phyloP scores from a whole-genome alignment of 2,797 vertebrate species.

The Paratrypauchen microcephalus region DNA sequence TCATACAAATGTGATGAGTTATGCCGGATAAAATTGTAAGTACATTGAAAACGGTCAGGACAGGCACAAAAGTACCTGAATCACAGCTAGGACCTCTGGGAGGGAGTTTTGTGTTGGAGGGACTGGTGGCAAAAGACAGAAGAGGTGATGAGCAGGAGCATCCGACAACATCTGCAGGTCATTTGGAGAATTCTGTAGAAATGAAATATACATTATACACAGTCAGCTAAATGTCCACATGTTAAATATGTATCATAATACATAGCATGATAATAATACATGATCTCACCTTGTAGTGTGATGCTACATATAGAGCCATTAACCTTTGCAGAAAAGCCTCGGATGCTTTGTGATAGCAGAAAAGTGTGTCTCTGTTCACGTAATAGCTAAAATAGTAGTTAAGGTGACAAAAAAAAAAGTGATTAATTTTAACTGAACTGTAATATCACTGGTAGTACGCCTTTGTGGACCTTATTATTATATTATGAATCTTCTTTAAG shows the following conservation, averaged over 20 bases:
- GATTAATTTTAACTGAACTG: neutral
- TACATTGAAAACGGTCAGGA: neutral
- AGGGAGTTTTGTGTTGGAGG: conserved; percentile 93
- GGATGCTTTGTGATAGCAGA: conserved; percentile 96
- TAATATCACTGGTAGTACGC: neutral
- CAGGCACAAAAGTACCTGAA: conserved; percentile 81
- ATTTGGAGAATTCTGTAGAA: conserved; percentile 91
- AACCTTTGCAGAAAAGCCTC: conserved; percentile 94
- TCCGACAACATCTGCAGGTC: conserved; percentile 98
- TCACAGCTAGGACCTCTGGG: conserved; percentile 93
- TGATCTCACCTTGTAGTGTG: conserved; percentile 91
- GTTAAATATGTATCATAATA: neutral
- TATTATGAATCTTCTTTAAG: neutral
- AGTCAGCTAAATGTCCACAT: conserved; percentile 5
- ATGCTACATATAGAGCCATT: conserved; percentile 96
- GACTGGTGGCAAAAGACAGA: conserved; percentile 94
- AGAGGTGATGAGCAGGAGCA: conserved; percentile 96
- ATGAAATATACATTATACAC: neutral
- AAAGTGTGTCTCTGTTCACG: conserved; percentile 95
- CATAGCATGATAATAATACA: neutral
- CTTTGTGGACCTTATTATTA: neutral
- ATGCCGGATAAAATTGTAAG: neutral
- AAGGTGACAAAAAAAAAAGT: conserved; percentile 59
- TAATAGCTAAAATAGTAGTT: conserved; percentile 84
- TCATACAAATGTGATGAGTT: neutral